Base-by-base conservation (phyloP, 2,113 vertebrate genomes). In the Datnioides undecimradiatus region DNA sequence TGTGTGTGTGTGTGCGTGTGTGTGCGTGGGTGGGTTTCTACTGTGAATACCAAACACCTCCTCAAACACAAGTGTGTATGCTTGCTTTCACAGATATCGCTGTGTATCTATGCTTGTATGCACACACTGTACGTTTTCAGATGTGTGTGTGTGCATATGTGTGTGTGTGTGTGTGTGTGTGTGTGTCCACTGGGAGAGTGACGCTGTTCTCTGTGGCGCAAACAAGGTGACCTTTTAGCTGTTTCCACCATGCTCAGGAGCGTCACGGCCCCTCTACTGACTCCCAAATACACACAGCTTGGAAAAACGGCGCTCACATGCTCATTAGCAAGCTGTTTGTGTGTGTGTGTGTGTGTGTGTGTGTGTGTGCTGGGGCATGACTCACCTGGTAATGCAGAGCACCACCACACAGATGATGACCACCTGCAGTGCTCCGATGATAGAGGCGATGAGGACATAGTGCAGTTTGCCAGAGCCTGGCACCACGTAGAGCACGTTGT, bases 371-470 rank as follows among this genome's bases (percentile, higher is more conserved):
- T 4, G 0, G 55, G 52, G n/a, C 55, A 43, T 57, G 79, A 77
- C 88, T 85, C 92, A 99, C 98, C 98, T 97, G 89, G 98, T 99
- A 93, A 99, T 99, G 92, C 98, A 99, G 87, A 99, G 97, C 91
- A 99, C 97, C 93, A 99, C 98, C 91, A 99, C 96, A 57, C 97
- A 99, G 95, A 99, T 99, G 95, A 99, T 97, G 81, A 98, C 98
- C 89, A 99, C 98, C 96, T 99, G 98, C 86, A 99, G 95, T 0
- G 98, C 98, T 90, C 98, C 98, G 71, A 99, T 99, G 94, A 99
- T 97, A 78, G 98, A 98, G 81, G 98, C 98, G 70, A 99, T 99
- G 93, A 99, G 95, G 91, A 99, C 98, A 43, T 99, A 99, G 87
- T 98, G 98, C 90, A 98, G 97, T 75, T 98, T 96, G 38, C 98